Conservation (phyloP, 2,888 invertebrate genomes). For the Nymphalis urticae region DNA sequence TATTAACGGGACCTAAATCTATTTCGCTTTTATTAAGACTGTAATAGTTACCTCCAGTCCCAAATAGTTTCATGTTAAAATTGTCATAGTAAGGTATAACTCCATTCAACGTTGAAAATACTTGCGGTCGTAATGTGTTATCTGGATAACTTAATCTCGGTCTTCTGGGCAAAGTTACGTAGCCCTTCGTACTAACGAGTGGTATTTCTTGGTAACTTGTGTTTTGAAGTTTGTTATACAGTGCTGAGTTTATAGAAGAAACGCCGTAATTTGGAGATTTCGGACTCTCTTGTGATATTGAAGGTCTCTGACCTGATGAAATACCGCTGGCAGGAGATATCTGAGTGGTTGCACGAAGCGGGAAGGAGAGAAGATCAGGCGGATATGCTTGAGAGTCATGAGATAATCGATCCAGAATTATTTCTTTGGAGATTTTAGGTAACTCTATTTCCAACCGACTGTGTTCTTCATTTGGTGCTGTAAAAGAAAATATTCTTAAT, state of each 20-base stretch:
- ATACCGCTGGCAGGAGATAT: conserved; percentile 76
- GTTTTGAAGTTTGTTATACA: conserved; percentile 80
- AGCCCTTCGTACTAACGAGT: conserved; percentile 85
- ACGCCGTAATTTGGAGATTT: conserved; percentile 70
- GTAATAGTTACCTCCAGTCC: conserved; percentile 88
- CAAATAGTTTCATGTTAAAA: conserved; percentile 91
- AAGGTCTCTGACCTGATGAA: conserved; percentile 44
- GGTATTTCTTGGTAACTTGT: conserved; percentile 82
- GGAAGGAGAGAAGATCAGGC: conserved; percentile 91
- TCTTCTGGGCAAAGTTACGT: conserved; percentile 92
- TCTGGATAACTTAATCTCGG: conserved; percentile 86
- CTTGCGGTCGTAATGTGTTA: conserved; percentile 68
- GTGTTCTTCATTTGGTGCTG: conserved; percentile 83
- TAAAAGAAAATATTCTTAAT: conserved; percentile 23
- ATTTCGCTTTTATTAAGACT: conserved; percentile 88
- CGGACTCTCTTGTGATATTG: conserved; percentile 55
- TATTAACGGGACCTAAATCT: conserved; percentile 79
- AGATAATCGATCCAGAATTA: conserved; percentile 68
- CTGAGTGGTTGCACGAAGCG: conserved; percentile 73
- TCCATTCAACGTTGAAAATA: conserved; percentile 70
- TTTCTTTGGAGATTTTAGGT: conserved; percentile 77
- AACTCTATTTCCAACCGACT: conserved; percentile 82
- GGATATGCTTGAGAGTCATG: conserved; percentile 85
- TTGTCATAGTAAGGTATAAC: conserved; percentile 87
- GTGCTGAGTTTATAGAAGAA: conserved; percentile 54